Base-by-base conservation (phyloP, 2,797 vertebrate species). In the Bradypodion pumilum region DNA sequence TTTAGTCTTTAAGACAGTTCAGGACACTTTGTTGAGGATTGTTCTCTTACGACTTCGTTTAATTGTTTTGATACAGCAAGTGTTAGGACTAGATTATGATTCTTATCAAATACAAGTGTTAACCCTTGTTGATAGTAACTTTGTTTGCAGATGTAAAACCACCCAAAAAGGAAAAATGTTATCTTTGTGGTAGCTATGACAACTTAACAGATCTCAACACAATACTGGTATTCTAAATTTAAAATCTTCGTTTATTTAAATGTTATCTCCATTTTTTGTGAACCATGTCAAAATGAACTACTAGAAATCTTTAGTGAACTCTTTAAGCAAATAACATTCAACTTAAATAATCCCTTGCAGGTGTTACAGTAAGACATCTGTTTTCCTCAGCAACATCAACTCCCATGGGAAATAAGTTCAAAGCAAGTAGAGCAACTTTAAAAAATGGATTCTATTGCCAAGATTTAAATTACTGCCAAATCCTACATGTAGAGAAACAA, bases 371-470 rank as follows among this genome's bases (percentile, higher is more conserved):
- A 85, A 92, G 94, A 95, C 91, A 94, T 91, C 90, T 94, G 92
- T 93, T 95, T 95, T 94, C 92, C 91, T 93, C 90, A 93, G 93
- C 90, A 93, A 92, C 83, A 80, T 86, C 82, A 89, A 83, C 86
- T 92, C 94, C 84, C 35, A 75, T 92, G 91, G 94, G 94, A 95
- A 95, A 91, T 89, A 92, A 93, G 89, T 93, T 95, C 92, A 93
- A 94, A 94, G 93, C 88, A 90, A 89, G 76, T 80, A 72, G 77
- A 90, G 87, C 78, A 90, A 88, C 81, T 89, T 88, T 83, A 65
- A 82, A 87, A 94, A 91, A 69, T 62, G 16, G 40, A 7, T 79
- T 85, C 78, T 91, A 91, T 91, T 94, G 90, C 91, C 93, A 94
- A 92, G 82, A 78, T 89, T 94, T 85, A 92, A 92, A 90, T 80